These are phyloP conservation scores for Carcina quercana DNA, from an alignment of 2,888 invertebrate species.

Conservation along the genomic window DNA sequence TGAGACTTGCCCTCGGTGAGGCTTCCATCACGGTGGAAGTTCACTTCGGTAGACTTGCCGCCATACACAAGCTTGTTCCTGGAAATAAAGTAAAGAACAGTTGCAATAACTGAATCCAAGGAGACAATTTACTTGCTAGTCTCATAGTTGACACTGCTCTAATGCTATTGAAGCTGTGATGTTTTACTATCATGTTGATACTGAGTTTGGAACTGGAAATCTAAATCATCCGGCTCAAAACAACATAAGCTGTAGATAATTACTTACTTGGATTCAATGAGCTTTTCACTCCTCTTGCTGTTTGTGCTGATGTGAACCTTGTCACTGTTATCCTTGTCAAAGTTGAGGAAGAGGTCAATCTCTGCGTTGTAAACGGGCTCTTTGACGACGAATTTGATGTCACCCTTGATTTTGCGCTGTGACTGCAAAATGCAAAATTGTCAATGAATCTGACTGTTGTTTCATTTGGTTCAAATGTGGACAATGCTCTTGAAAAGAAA, in stretches of 20 bases:
- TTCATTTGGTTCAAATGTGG: no score
- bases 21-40: conserved; percentile 38
- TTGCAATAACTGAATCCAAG: no score
- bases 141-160: no score
- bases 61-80: conserved; percentile 64
- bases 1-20: conserved; percentile 35
- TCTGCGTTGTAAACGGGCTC: conserved; percentile 76
- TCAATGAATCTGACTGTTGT: no score
- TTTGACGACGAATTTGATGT: conserved; percentile 76
- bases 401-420: conserved; percentile 76
- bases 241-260: no score
- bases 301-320: conserved; percentile 79
- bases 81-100: conserved; percentile 8
- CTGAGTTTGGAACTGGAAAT: no score
- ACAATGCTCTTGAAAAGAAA: no score
- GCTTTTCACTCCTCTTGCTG: conserved; percentile 64
- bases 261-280: conserved; percentile 77
- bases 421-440: conserved; percentile 54
- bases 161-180: no score
- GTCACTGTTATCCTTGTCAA: conserved; percentile 80
- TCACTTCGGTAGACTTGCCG: conserved; percentile 54
- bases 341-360: conserved; percentile 78
- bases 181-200: no score
- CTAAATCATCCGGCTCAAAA: no score
- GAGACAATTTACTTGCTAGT: no score